A percentile compares a stretch with the other conserved stretches of the same genome.
Conservation (phyloP, 2,888 invertebrate genomes). For the Drosophila formosana region DNA sequence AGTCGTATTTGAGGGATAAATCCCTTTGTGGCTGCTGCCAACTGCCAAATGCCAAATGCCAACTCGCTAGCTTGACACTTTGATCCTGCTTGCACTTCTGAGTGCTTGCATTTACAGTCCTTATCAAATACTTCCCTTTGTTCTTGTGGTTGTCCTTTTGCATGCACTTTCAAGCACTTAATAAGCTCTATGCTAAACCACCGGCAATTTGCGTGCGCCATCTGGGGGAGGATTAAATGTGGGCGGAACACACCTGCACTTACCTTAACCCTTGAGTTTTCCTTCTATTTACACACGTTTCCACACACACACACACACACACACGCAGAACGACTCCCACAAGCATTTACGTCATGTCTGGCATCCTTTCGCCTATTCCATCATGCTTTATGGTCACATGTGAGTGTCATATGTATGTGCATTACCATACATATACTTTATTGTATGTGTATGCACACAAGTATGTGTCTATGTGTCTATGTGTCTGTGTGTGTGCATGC, state of each 20-base stretch:
- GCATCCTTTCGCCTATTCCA: constrained; percentile 32
- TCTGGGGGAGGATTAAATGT: neutral
- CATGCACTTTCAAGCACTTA: constrained; percentile 74
- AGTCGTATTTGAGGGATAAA: constrained; percentile 18
- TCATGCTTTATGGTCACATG: constrained; percentile 19
- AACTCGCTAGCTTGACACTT: constrained; percentile 28
- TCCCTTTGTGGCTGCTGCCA: constrained; percentile 21
- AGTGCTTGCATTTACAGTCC: constrained; percentile 54
- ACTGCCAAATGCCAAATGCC: constrained; percentile 21
- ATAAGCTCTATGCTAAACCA: constrained; percentile 71
- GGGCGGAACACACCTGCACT: constrained; percentile 57
- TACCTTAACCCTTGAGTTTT: constrained; percentile 72
- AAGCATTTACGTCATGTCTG: constrained; percentile 49
- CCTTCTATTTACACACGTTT: constrained; percentile 57
- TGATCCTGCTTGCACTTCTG: constrained; percentile 36
- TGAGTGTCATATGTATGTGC: constrained; percentile 45
- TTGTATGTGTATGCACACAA: neutral
- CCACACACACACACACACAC: constrained; percentile 12
- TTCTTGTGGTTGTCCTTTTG: constrained; percentile 36
- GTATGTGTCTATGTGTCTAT: constrained; percentile 11
- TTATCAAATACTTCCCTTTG: constrained; percentile 13
- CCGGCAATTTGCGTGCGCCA: constrained; percentile 65
- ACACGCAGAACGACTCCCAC: neutral
- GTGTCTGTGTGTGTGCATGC: constrained; percentile 15
- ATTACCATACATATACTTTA: constrained; percentile 25